phyloP scores from a whole-genome alignment of 2,888 invertebrate species.

The Anoncus sp. region DNA sequence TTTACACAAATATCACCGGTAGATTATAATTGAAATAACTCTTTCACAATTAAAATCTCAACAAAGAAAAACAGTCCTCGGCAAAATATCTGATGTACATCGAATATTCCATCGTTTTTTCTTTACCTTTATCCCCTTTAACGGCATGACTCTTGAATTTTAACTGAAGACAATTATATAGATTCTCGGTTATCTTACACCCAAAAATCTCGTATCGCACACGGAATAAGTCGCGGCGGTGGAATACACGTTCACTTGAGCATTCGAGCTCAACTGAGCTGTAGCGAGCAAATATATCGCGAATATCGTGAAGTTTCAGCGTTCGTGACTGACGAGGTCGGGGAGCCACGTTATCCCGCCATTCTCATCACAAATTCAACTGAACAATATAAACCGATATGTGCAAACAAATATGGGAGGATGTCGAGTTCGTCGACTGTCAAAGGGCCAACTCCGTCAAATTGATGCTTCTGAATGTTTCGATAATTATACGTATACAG shows the following conservation, averaged over 20 bases:
- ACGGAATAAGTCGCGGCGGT: slow-evolving; percentile 1
- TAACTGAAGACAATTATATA: not conserved
- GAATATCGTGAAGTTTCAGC: slow-evolving; percentile 56
- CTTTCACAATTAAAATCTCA: no score
- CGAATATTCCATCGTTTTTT: slow-evolving; percentile 5
- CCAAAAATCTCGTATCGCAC: not conserved
- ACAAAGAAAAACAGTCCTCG: no score
- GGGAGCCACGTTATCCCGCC: slow-evolving; percentile 20
- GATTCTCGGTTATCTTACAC: not conserved
- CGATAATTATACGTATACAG: not conserved
- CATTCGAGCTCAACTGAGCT: slow-evolving; percentile 62
- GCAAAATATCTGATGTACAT: not conserved
- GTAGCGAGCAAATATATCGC: slow-evolving; percentile 41
- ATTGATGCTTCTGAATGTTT: not conserved
- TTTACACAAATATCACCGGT: no score
- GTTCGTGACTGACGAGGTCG: slow-evolving; percentile 64
- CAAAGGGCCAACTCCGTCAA: not conserved
- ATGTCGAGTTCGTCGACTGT: slow-evolving; percentile 4
- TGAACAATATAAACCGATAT: slow-evolving; percentile 15
- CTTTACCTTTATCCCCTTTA: not conserved
- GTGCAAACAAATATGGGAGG: not conserved
- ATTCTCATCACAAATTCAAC: slow-evolving; percentile 28
- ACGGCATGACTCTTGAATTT: not conserved
- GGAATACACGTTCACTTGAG: slow-evolving; percentile 52
- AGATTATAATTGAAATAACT: no score